Percentiles rank a stretch among this genome's conserved stretches.
These are phyloP conservation scores for Lithobius niger DNA, from an alignment of 1,140 invertebrate species.

Conservation along the genomic window DNA sequence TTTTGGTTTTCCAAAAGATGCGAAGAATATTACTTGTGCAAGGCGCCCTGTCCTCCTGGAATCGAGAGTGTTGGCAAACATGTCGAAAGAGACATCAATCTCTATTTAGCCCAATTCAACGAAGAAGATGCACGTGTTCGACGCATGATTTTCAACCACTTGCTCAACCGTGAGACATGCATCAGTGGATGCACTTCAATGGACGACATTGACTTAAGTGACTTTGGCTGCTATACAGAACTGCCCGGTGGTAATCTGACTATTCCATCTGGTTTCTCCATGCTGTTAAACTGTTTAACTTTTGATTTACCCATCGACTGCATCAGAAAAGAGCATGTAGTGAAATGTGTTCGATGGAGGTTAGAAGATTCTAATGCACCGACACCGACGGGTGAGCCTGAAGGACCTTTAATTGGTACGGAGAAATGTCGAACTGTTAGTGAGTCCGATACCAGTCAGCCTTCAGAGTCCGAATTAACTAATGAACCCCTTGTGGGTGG, in stretches of 20 bases:
- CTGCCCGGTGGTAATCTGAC: slow-evolving; percentile 86
- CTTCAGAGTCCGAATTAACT: slow-evolving; percentile 16
- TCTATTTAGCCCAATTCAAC: slow-evolving; percentile 62
- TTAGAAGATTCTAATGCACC: slow-evolving; percentile 28
- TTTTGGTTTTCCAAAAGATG: slow-evolving; percentile 72
- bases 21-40: slow-evolving; percentile 78
- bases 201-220: slow-evolving; percentile 72
- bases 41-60: slow-evolving; percentile 69
- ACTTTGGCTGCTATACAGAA: slow-evolving; percentile 83
- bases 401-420: too few relatives aligned
- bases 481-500: neutral
- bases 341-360: slow-evolving; percentile 59
- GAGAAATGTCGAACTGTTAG: slow-evolving; percentile 1
- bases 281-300: slow-evolving; percentile 64
- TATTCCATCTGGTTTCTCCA: slow-evolving; percentile 75
- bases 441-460: slow-evolving; percentile 31
- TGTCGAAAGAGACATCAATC: slow-evolving; percentile 65
- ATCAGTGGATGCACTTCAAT: slow-evolving; percentile 78
- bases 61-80: slow-evolving; percentile 81
- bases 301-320: slow-evolving; percentile 48
- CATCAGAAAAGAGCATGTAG: slow-evolving; percentile 53
- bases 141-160: slow-evolving; percentile 73
- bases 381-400: too few relatives aligned
- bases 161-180: slow-evolving; percentile 84
- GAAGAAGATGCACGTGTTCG: slow-evolving; percentile 59